Conservation (phyloP, 2,797 vertebrate genomes). For the Smutsia temminckii region DNA sequence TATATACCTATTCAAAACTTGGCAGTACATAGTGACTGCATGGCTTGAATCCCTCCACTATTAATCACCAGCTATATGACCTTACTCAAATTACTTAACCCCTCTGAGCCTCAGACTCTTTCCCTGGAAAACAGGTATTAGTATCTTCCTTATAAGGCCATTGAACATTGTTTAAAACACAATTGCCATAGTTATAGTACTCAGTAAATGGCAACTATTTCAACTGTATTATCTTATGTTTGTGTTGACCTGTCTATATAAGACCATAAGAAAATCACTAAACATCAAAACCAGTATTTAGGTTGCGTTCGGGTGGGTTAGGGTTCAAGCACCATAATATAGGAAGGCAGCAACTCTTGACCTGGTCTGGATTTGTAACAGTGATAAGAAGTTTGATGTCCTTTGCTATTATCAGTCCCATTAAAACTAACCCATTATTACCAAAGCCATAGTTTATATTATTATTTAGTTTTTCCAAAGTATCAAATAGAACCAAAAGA, state of each 20-base stretch:
- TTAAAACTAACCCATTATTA: not conserved
- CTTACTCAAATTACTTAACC: slow-evolving; percentile 51
- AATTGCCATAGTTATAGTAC: not conserved
- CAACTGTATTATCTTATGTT: slow-evolving; percentile 28
- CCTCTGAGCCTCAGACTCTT: not conserved
- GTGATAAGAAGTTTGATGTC: not conserved
- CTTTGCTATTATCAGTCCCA: not conserved
- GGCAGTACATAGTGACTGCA: slow-evolving; percentile 30
- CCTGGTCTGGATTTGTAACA: not conserved
- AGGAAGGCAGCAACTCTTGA: not conserved
- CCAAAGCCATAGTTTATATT: not conserved
- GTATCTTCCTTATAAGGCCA: not conserved
- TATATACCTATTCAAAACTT: slow-evolving; percentile 10
- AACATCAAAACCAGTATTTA: not conserved
- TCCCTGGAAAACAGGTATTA: slow-evolving; percentile 16
- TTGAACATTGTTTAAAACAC: slow-evolving; percentile 45
- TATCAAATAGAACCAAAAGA: not conserved
- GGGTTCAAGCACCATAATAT: not conserved
- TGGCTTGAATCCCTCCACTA: not conserved
- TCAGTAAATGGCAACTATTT: slow-evolving; percentile 37
- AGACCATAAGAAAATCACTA: slow-evolving; percentile 2
- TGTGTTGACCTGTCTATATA: not conserved
- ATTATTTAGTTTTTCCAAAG: not conserved
- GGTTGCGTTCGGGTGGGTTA: not conserved
- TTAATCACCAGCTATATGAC: not conserved